Evolutionary conservation across 2,888 invertebrate genomes (phyloP).

Genomic region (Teinopalpus imperialis): DNA sequence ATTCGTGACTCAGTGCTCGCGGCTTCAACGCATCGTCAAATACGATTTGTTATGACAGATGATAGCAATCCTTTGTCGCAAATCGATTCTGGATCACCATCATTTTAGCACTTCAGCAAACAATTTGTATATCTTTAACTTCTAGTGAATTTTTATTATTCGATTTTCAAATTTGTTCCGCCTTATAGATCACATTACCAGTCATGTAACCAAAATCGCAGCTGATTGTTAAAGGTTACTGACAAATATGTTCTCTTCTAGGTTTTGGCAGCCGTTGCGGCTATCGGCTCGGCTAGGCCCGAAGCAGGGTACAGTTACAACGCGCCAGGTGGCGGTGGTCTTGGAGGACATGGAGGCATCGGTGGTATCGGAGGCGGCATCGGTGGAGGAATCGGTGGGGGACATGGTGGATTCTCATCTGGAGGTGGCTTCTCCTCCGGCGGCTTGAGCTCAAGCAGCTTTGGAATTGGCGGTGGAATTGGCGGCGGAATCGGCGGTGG

Average conservation of each 20-base stretch:
- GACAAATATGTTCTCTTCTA: slow-evolving; percentile 43
- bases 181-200: slow-evolving; percentile 6
- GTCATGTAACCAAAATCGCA: neutral
- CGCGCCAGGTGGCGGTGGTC: slow-evolving; percentile 69
- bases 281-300: slow-evolving; percentile 81
- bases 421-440: slow-evolving; percentile 57
- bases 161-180: slow-evolving; percentile 1
- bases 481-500: slow-evolving; percentile 51
- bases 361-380: slow-evolving; percentile 50
- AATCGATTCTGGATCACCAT: slow-evolving; percentile 16
- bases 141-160: neutral
- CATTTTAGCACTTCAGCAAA: neutral
- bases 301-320: slow-evolving; percentile 84
- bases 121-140: neutral
- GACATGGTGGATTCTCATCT: slow-evolving; percentile 45
- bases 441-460: slow-evolving; percentile 48
- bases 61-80: slow-evolving; percentile 20
- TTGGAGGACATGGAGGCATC: slow-evolving; percentile 44
- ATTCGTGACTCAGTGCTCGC: slow-evolving; percentile 59
- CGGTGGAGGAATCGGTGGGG: slow-evolving; percentile 47
- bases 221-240: neutral
- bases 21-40: slow-evolving; percentile 33
- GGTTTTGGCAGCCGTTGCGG: slow-evolving; percentile 80
- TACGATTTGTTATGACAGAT: slow-evolving; percentile 14
- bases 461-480: slow-evolving; percentile 53